Evolutionary conservation across 1,140 invertebrate genomes (phyloP).

Genomic region (Aricia agestis): DNA sequence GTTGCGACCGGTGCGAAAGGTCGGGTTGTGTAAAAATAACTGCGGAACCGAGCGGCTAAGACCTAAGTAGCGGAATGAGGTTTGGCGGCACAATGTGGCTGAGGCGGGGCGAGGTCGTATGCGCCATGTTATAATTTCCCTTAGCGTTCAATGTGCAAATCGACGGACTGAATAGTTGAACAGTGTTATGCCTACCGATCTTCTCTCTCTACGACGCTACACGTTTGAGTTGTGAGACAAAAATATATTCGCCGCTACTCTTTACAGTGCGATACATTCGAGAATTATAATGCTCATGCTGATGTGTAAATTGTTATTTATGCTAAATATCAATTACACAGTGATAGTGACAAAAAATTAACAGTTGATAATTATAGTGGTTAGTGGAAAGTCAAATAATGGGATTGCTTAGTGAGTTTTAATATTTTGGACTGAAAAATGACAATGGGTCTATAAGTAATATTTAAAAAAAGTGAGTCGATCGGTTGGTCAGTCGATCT

Average conservation of each 20-base stretch:
- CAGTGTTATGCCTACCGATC: conserved; percentile 55
- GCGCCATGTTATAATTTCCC: conserved; percentile 75
- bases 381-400: neutral
- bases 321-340: neutral
- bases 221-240: conserved; percentile 32
- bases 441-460: neutral
- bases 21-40: conserved; percentile 76
- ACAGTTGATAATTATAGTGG: neutral
- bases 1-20: conserved; percentile 73
- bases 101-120: conserved; percentile 71
- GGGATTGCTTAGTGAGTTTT: neutral
- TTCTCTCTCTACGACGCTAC: conserved; percentile 46
- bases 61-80: conserved; percentile 74
- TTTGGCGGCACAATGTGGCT: conserved; percentile 72
- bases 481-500: neutral
- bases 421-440: neutral
- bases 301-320: neutral
- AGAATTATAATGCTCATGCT: neutral
- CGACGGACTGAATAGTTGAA: conserved; percentile 48
- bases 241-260: conserved; percentile 3
- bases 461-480: neutral
- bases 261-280: conserved; percentile 7
- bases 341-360: neutral
- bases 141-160: conserved; percentile 71
- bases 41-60: conserved; percentile 73